A percentile compares a stretch with the other conserved stretches of the same genome.
These are phyloP conservation scores for Caenorhabditis doughertyi DNA, from an alignment of 2,888 invertebrate species.

Conservation along the genomic window DNA sequence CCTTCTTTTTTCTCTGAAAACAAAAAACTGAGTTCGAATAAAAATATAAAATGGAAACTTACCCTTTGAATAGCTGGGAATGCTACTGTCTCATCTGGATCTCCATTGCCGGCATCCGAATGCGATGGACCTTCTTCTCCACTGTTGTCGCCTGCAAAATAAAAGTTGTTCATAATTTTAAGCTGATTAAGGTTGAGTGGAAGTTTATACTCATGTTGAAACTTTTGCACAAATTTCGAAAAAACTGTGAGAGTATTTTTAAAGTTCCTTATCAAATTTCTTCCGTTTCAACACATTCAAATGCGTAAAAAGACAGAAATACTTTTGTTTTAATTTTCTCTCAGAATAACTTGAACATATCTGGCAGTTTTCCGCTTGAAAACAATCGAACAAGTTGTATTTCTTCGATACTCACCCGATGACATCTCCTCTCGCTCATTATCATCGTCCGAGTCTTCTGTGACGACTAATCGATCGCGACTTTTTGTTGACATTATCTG, in stretches of 20 bases:
- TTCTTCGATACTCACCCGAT: constrained; percentile 27
- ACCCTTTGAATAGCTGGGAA: constrained; percentile 52
- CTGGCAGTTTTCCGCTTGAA: not conserved
- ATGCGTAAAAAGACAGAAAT: not conserved
- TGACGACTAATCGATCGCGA: constrained; percentile 59
- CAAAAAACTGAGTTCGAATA: not conserved
- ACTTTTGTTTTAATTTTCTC: not conserved
- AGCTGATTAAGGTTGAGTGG: too few relatives aligned
- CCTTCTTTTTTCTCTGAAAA: constrained; percentile 46
- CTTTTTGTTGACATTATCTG: constrained; percentile 46
- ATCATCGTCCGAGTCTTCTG: constrained; percentile 63
- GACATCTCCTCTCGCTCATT: constrained; percentile 48
- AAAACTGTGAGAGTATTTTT: too few relatives aligned
- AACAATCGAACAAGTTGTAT: not conserved
- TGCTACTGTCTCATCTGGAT: constrained; percentile 47
- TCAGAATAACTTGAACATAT: not conserved
- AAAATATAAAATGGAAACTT: not conserved
- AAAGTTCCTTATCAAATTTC: too few relatives aligned
- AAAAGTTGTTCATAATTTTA: not conserved
- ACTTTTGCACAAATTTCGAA: not conserved
- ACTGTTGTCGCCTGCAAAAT: constrained; percentile 23
- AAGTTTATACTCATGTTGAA: not conserved
- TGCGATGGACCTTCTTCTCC: constrained; percentile 48
- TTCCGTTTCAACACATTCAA: not conserved
- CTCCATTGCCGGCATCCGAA: not conserved